Percentiles rank a stretch among this genome's conserved stretches.
phyloP scores from a whole-genome alignment of 2,113 vertebrate genomes.

The Malurus melanocephalus region DNA sequence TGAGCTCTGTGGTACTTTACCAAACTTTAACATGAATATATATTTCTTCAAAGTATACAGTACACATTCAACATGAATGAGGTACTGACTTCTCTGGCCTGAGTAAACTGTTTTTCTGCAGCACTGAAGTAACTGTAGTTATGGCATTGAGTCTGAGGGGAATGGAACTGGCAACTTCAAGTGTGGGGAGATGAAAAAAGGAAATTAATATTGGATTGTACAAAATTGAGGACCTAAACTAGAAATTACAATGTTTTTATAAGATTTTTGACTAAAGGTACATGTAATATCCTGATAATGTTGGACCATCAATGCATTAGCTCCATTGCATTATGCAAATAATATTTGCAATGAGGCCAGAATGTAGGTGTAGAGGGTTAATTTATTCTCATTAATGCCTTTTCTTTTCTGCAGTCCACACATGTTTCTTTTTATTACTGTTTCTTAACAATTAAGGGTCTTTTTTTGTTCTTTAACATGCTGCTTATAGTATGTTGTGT shows the following conservation, averaged over 20 bases:
- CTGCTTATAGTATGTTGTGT: background rate
- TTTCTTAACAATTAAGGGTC: background rate
- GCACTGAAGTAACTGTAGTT: background rate
- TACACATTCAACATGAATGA: background rate
- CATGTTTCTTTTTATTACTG: background rate
- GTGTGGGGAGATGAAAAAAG: background rate
- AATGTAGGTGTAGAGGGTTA: background rate
- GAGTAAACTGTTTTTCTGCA: background rate
- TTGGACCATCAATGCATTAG: background rate
- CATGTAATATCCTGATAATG: background rate
- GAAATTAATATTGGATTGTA: background rate
- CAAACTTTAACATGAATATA: background rate
- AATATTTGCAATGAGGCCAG: background rate
- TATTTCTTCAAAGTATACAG: background rate
- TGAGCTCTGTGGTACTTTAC: background rate
- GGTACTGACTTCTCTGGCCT: background rate
- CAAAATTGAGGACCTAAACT: background rate
- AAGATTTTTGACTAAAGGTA: background rate
- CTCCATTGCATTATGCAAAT: background rate
- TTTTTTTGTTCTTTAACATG: background rate
- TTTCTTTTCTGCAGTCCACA: background rate
- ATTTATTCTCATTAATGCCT: background rate
- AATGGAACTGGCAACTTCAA: background rate
- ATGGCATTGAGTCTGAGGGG: background rate
- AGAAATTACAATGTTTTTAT: background rate